Evolutionary conservation across 1,140 invertebrate genomes (phyloP).

Genomic region (Bombyx mandarina): DNA sequence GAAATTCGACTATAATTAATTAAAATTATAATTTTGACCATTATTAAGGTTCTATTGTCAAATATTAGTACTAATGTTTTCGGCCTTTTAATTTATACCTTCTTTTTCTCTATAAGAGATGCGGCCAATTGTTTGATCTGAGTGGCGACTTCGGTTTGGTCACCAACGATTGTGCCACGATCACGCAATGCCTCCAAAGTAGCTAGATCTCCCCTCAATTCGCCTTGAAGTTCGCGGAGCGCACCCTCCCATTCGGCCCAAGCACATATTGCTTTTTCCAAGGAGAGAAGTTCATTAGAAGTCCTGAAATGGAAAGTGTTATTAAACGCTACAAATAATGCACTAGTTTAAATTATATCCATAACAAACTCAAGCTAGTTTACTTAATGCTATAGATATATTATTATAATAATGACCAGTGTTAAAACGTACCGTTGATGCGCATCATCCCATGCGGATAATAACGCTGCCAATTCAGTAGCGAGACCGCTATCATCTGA

Average conservation of each 20-base stretch:
- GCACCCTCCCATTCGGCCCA: slow-evolving; percentile 72
- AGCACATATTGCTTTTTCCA: slow-evolving; percentile 61
- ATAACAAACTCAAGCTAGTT: neutral
- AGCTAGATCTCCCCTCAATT: slow-evolving; percentile 66
- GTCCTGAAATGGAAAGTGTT: slow-evolving; percentile 35
- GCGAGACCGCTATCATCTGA: slow-evolving; percentile 73
- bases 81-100: slow-evolving; percentile 24
- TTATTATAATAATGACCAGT: neutral
- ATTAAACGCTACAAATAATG: too few species aligned
- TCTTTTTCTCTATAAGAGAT: slow-evolving; percentile 60
- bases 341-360: too few species aligned
- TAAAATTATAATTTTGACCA: neutral
- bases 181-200: slow-evolving; percentile 53
- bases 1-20: neutral
- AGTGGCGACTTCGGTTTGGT: slow-evolving; percentile 51
- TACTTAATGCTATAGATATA: neutral
- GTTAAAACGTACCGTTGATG: slow-evolving; percentile 77
- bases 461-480: slow-evolving; percentile 80
- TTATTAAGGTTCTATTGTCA: neutral
- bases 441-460: slow-evolving; percentile 83
- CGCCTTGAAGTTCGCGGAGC: slow-evolving; percentile 66
- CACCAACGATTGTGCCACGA: slow-evolving; percentile 35
- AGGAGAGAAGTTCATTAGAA: slow-evolving; percentile 56
- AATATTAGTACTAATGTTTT: neutral
- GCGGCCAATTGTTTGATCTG: slow-evolving; percentile 59